Conservation (phyloP, 2,888 invertebrate species). For the Sphinx pinastri region DNA sequence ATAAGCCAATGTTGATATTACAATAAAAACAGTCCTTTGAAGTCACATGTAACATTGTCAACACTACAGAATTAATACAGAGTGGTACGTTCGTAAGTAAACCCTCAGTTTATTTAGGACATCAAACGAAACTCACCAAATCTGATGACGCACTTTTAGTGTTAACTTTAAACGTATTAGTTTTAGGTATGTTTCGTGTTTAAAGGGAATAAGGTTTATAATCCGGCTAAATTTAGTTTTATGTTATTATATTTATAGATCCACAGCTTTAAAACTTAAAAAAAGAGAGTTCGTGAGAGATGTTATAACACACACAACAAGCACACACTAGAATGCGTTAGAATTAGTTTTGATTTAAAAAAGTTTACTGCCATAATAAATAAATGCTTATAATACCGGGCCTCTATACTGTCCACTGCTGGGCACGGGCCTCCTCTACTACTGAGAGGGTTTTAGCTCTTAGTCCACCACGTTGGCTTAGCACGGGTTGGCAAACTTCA, state of each 20-base stretch:
- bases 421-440: too few species aligned
- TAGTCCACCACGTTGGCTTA: too few species aligned
- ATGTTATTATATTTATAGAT: neutral
- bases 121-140: constrained; percentile 41
- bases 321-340: too few species aligned
- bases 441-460: too few species aligned
- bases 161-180: constrained; percentile 1
- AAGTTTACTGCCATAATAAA: too few species aligned
- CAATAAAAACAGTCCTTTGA: constrained; percentile 10
- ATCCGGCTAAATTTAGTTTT: neutral
- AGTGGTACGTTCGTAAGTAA: constrained; percentile 14
- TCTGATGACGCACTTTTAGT: constrained; percentile 34
- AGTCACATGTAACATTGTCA: constrained; percentile 32
- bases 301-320: neutral
- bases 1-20: constrained; percentile 2
- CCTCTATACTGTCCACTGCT: too few species aligned
- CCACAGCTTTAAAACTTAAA: neutral
- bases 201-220: neutral
- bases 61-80: constrained; percentile 31
- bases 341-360: too few species aligned
- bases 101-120: constrained; percentile 44
- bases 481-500: too few species aligned
- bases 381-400: too few species aligned
- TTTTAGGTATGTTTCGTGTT: neutral
- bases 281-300: neutral